Evolutionary conservation across 2,797 vertebrate genomes (phyloP).

Genomic region (Tiaroga cobitis): DNA sequence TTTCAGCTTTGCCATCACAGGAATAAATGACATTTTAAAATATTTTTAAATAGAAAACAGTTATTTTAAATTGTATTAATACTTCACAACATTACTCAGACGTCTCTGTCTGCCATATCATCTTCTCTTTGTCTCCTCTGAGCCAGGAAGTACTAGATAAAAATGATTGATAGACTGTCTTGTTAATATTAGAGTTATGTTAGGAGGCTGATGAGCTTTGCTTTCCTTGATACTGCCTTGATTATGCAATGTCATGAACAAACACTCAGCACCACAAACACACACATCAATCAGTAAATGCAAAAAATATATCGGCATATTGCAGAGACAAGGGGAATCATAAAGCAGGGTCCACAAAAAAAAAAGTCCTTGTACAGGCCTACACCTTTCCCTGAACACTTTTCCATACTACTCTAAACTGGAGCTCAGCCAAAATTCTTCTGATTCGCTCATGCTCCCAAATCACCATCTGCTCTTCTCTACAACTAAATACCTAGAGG

Average conservation of each 20-base stretch:
- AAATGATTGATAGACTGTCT: conserved; percentile 33
- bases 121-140: background rate
- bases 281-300: conserved; percentile 11
- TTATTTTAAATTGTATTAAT: background rate
- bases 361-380: background rate
- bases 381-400: background rate
- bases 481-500: conserved; percentile 29
- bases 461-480: conserved; percentile 39
- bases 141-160: background rate
- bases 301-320: background rate
- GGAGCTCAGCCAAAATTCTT: conserved; percentile 4
- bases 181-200: conserved; percentile 25
- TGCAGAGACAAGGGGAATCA: background rate
- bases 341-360: background rate
- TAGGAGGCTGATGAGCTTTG: conserved; percentile 40
- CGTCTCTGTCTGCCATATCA: background rate
- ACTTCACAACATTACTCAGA: background rate
- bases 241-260: conserved; percentile 26
- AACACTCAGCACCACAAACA: conserved; percentile 1
- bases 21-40: background rate
- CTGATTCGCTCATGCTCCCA: conserved; percentile 24
- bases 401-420: conserved; percentile 22
- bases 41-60: background rate
- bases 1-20: background rate
- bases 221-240: conserved; percentile 27